phyloP scores from a whole-genome alignment of 1,140 invertebrate species.

The Neocloeon triangulifer region DNA sequence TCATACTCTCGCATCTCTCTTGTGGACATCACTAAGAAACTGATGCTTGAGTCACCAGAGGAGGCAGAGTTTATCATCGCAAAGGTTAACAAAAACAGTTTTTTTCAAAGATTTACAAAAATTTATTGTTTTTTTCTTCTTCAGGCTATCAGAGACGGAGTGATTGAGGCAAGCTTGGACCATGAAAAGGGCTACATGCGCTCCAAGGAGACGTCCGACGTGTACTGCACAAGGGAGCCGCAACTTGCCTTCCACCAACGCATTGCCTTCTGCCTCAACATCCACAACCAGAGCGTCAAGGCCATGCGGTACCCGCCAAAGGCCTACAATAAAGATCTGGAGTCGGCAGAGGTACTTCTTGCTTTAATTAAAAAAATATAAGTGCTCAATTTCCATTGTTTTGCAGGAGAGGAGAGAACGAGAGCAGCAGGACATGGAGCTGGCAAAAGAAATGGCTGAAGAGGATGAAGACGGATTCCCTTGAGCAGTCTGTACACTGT shows the following conservation, averaged over 20 bases:
- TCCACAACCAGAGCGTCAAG: constrained; percentile 95
- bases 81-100: constrained; percentile 31
- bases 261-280: constrained; percentile 91
- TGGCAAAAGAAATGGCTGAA: constrained; percentile 97
- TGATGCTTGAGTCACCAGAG: constrained; percentile 81
- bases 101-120: not conserved
- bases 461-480: constrained; percentile 89
- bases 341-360: constrained; percentile 60
- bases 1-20: constrained; percentile 95
- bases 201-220: constrained; percentile 89
- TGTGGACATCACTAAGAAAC: constrained; percentile 78
- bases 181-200: constrained; percentile 91
- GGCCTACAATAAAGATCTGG: constrained; percentile 92
- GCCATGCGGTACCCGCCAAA: constrained; percentile 99
- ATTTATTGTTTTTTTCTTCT: constrained; percentile 5
- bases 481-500: no score
- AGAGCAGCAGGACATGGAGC: constrained; percentile 91
- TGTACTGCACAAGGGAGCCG: constrained; percentile 93
- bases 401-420: constrained; percentile 65
- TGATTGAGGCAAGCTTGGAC: constrained; percentile 93
- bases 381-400: constrained; percentile 5
- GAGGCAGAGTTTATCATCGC: constrained; percentile 99
- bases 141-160: constrained; percentile 89
- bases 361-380: not conserved
- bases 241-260: constrained; percentile 93